Percentiles rank a stretch among this genome's conserved stretches.
These are phyloP conservation scores for Lasius fuliginosus DNA, from an alignment of 2,888 invertebrate genomes.

Conservation along the genomic window DNA sequence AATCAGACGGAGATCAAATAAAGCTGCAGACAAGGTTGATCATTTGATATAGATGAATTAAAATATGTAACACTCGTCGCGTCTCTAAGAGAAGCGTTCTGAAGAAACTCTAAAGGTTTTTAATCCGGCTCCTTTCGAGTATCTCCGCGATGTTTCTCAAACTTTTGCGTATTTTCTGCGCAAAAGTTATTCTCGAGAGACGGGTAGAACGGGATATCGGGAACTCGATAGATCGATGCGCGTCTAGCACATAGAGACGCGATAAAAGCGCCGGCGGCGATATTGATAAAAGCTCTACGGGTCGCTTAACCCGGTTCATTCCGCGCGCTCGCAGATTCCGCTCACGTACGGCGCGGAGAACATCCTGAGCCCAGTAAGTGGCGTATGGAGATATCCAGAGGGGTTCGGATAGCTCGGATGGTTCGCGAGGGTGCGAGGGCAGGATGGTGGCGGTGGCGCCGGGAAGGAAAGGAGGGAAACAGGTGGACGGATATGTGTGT, in stretches of 20 bases:
- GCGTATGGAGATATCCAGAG: constrained; percentile 83
- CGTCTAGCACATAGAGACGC: neutral
- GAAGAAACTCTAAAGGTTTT: neutral
- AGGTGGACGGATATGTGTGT: constrained; percentile 64
- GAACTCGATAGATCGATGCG: constrained; percentile 16
- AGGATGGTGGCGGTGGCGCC: constrained; percentile 63
- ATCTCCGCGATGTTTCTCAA: neutral
- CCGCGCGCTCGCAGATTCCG: constrained; percentile 60
- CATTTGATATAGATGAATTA: neutral
- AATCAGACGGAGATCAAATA: too few relatives aligned
- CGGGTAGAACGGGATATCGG: neutral
- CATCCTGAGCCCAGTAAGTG: constrained; percentile 83
- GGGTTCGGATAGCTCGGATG: constrained; percentile 78
- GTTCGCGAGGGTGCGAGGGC: constrained; percentile 75
- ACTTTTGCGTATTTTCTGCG: neutral
- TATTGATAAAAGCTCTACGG: constrained; percentile 51
- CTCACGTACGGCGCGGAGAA: constrained; percentile 80
- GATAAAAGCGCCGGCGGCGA: constrained; percentile 33
- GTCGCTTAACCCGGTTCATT: constrained; percentile 50
- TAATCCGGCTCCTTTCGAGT: neutral
- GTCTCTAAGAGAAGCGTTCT: too few relatives aligned
- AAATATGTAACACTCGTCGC: neutral
- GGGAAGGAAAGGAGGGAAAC: constrained; percentile 65
- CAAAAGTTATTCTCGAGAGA: neutral
- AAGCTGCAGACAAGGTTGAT: too few relatives aligned